Conservation (phyloP, 2,888 invertebrate genomes). For the Malacosoma neustria region DNA sequence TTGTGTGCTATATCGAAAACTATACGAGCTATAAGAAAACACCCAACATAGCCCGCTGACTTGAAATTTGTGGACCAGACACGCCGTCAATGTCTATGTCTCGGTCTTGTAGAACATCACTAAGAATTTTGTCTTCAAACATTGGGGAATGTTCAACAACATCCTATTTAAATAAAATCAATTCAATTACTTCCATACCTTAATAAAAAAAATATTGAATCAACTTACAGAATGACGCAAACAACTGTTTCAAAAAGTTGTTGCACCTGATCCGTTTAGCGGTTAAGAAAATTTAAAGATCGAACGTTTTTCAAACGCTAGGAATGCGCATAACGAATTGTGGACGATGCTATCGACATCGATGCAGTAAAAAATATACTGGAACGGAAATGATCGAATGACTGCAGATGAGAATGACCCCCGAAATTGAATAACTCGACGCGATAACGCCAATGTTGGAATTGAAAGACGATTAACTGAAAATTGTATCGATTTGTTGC, state of each 20-base stretch:
- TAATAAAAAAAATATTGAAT: too few species aligned
- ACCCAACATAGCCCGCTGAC: too few species aligned
- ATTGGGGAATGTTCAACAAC: too few species aligned
- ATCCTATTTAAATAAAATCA: too few species aligned
- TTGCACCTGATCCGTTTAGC: conserved; percentile 30
- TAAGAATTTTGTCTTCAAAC: too few species aligned
- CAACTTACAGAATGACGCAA: too few species aligned
- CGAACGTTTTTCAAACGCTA: conserved; percentile 35
- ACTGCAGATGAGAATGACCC: conserved; percentile 55
- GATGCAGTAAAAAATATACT: conserved; percentile 30
- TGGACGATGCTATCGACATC: conserved; percentile 40
- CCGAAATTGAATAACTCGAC: conserved; percentile 69
- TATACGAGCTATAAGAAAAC: too few species aligned
- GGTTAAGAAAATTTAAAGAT: conserved; percentile 36
- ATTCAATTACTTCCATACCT: too few species aligned
- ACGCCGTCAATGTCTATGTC: too few species aligned
- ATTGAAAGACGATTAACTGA: conserved; percentile 63
- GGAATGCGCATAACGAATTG: conserved; percentile 67
- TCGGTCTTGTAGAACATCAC: too few species aligned
- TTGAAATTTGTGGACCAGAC: too few species aligned
- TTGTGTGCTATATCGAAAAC: too few species aligned
- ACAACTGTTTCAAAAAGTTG: conserved; percentile 1
- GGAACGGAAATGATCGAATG: conserved; percentile 60
- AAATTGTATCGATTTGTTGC: conserved; percentile 56
- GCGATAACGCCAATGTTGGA: conserved; percentile 65